Conservation (phyloP, 1,140 invertebrate species). For the Temnothorax longispinosus region DNA sequence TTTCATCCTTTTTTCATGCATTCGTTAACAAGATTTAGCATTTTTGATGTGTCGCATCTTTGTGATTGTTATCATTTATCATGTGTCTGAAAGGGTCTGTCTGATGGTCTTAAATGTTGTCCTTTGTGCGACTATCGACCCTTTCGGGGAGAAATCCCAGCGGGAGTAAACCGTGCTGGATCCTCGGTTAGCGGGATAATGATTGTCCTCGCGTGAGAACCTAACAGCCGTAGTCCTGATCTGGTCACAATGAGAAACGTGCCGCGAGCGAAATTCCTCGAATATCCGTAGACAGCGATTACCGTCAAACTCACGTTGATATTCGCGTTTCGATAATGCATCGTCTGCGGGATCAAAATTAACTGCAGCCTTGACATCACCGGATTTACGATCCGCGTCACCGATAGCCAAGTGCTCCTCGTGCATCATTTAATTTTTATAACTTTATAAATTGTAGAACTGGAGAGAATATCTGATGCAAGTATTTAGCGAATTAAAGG, state of each 20-base stretch:
- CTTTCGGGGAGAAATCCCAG: slow-evolving; percentile 29
- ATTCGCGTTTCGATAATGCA: slow-evolving; percentile 40
- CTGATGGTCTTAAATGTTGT: background rate
- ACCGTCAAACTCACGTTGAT: slow-evolving; percentile 48
- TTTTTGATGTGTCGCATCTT: background rate
- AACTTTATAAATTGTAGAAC: background rate
- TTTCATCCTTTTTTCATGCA: background rate
- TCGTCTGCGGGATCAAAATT: background rate
- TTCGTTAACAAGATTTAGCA: background rate
- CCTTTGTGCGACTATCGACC: slow-evolving; percentile 43
- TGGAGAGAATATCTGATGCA: background rate
- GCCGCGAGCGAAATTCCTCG: slow-evolving; percentile 68
- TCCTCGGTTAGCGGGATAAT: slow-evolving; percentile 58
- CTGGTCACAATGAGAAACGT: slow-evolving; percentile 75
- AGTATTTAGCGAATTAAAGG: background rate
- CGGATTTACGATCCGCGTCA: background rate
- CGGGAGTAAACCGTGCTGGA: slow-evolving; percentile 59
- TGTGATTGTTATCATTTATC: background rate
- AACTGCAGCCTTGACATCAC: slow-evolving; percentile 31
- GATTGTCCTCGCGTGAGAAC: slow-evolving; percentile 81
- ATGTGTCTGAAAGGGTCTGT: background rate
- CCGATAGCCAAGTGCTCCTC: background rate
- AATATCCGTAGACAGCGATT: slow-evolving; percentile 57
- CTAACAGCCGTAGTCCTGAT: slow-evolving; percentile 67
- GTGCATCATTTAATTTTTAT: background rate